Percentiles rank a stretch among this genome's conserved stretches.
Evolutionary conservation across 1,140 invertebrate genomes (phyloP).

Genomic region (Vanessa atalanta): DNA sequence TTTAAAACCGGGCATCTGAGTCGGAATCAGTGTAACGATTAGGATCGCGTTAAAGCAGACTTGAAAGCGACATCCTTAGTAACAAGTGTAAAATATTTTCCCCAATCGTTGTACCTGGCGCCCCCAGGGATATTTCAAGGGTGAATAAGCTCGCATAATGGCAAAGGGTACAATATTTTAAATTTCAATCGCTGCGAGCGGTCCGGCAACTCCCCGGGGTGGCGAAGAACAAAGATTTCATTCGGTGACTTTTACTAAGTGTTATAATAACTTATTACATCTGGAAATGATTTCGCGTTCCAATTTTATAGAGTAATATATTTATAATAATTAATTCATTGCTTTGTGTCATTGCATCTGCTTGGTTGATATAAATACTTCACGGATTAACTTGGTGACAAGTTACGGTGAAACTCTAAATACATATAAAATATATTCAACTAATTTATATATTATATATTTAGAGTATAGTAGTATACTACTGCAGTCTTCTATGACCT

Average conservation of each 20-base stretch:
- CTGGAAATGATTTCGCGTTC: conserved; percentile 37
- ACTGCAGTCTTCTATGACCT: too few species aligned
- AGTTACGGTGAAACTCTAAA: too few species aligned
- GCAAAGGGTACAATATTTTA: conserved; percentile 82
- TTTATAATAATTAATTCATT: not conserved
- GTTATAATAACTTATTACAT: conserved; percentile 67
- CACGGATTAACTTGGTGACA: not conserved
- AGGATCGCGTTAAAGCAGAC: conserved; percentile 50
- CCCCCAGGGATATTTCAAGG: conserved; percentile 82
- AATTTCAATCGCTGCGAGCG: conserved; percentile 81
- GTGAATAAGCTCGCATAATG: conserved; percentile 81
- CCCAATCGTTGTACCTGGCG: conserved; percentile 79
- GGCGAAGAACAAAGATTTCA: conserved; percentile 73
- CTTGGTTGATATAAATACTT: not conserved
- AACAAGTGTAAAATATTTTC: conserved; percentile 81
- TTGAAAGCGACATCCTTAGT: conserved; percentile 77
- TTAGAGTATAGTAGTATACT: too few species aligned
- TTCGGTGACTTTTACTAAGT: conserved; percentile 73
- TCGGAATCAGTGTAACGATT: conserved; percentile 46
- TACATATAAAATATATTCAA: too few species aligned
- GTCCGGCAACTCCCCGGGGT: conserved; percentile 61
- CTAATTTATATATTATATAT: too few species aligned
- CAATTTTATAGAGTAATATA: conserved; percentile 13
- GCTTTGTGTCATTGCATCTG: not conserved
- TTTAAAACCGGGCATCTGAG: conserved; percentile 44